Percentiles rank a stretch among this genome's conserved stretches.
These are phyloP conservation scores for Willowsia nigromaculata DNA, from an alignment of 2,888 invertebrate species.

Conservation along the genomic window DNA sequence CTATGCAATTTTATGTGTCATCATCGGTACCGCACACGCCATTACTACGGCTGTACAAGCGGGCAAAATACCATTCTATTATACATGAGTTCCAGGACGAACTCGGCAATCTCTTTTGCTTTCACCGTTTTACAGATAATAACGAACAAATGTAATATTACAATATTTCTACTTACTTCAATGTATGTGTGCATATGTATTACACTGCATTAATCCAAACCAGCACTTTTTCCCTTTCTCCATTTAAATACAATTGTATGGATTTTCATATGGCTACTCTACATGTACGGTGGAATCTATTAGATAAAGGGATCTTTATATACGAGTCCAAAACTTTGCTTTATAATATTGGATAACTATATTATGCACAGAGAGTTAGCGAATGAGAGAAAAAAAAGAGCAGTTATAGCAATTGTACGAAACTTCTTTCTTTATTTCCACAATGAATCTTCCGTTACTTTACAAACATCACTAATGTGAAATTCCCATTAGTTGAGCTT, in stretches of 20 bases:
- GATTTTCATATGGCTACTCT: neutral
- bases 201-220: constrained; percentile 1
- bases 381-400: neutral
- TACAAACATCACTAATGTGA: constrained; percentile 70
- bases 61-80: neutral
- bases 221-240: neutral
- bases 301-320: neutral
- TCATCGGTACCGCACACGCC: neutral
- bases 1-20: constrained; percentile 37
- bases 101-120: neutral
- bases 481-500: constrained; percentile 65
- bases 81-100: constrained; percentile 19
- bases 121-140: constrained; percentile 15
- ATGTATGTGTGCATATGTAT: neutral
- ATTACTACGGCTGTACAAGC: neutral
- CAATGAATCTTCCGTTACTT: constrained; percentile 71
- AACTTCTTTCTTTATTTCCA: constrained; percentile 64
- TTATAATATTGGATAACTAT: neutral
- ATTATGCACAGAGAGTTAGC: constrained; percentile 13
- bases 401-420: constrained; percentile 57
- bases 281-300: neutral
- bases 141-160: constrained; percentile 48
- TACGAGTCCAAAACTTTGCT: constrained; percentile 27
- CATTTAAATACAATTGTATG: neutral
- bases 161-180: too few relatives aligned